phyloP scores from a whole-genome alignment of 2,888 invertebrate species.

The Dyspetes luteomarginatus region DNA sequence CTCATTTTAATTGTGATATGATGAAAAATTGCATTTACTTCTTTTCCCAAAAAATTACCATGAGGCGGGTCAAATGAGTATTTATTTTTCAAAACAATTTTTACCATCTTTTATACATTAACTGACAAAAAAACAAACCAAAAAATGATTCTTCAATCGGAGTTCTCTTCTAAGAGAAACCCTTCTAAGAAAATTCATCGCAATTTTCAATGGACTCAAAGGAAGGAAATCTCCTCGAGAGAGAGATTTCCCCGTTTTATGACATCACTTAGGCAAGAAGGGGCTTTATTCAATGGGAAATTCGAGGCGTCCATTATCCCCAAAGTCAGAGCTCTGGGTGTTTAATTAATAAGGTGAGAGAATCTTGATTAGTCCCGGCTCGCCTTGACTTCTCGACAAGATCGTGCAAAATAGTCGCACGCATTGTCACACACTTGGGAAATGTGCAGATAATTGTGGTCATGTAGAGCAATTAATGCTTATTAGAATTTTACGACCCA shows the following conservation, averaged over 20 bases:
- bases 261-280: conserved; percentile 56
- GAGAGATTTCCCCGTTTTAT: conserved; percentile 11
- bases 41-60: no score
- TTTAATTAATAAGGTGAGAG: conserved; percentile 66
- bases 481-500: conserved; percentile 32
- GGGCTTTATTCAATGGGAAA: conserved; percentile 64
- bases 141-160: no score
- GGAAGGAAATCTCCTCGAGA: conserved; percentile 30
- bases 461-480: neutral
- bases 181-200: neutral
- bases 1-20: no score
- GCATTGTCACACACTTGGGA: conserved; percentile 57
- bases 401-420: conserved; percentile 51
- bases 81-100: no score
- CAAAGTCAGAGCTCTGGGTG: conserved; percentile 32
- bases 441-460: conserved; percentile 43
- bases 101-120: no score
- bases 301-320: conserved; percentile 61
- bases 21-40: no score
- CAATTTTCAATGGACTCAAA: neutral
- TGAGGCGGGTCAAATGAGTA: no score
- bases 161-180: no score
- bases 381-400: conserved; percentile 37
- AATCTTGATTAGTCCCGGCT: conserved; percentile 65
- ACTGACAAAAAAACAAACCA: no score